Conservation (phyloP, 1,140 invertebrate genomes). For the Drosophila elegans region DNA sequence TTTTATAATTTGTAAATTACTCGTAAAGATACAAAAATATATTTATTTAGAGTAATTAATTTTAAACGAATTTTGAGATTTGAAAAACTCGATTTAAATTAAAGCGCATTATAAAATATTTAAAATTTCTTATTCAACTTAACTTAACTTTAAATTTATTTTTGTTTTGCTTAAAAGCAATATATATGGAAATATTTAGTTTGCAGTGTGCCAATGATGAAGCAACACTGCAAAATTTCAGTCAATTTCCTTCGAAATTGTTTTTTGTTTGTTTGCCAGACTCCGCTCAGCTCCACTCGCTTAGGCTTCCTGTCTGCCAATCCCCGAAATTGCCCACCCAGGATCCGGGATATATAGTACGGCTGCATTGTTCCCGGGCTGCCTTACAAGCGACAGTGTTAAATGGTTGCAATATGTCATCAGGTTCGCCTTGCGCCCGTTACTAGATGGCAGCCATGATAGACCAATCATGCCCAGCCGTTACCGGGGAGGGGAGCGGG, state of each 20-base stretch:
- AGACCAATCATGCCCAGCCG: constrained; percentile 74
- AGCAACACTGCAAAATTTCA: constrained; percentile 83
- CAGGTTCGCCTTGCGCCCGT: constrained; percentile 65
- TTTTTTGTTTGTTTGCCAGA: constrained; percentile 82
- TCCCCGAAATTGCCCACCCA: not conserved
- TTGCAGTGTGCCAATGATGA: constrained; percentile 59
- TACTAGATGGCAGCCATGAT: constrained; percentile 76
- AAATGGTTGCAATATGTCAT: constrained; percentile 84
- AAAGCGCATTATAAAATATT: too few species aligned
- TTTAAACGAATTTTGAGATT: too few species aligned
- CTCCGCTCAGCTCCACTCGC: constrained; percentile 41
- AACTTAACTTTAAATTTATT: too few species aligned
- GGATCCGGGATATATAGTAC: constrained; percentile 27
- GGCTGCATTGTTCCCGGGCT: constrained; percentile 67
- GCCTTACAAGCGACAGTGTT: constrained; percentile 81
- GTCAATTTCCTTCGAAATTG: constrained; percentile 82
- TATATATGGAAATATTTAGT: not conserved
- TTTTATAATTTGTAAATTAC: too few species aligned
- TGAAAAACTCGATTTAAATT: too few species aligned
- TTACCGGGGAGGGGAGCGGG: constrained; percentile 5
- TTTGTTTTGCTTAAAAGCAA: too few species aligned
- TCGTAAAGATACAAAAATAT: too few species aligned
- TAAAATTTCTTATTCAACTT: too few species aligned
- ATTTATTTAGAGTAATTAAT: too few species aligned
- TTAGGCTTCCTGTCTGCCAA: constrained; percentile 65